phyloP scores from a whole-genome alignment of 1,140 invertebrate species.

The Diuraphis noxia region DNA sequence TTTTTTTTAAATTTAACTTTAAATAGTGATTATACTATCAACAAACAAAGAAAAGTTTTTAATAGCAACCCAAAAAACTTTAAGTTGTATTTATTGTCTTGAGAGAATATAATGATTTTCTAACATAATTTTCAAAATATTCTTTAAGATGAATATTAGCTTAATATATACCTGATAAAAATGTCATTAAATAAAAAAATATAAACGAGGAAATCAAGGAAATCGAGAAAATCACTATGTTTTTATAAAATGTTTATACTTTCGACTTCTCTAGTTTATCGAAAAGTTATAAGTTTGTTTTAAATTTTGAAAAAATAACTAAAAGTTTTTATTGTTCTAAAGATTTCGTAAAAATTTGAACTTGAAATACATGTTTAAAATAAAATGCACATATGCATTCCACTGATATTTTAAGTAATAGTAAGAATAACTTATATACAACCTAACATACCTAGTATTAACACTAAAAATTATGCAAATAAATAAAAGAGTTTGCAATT shows the following conservation, averaged over 20 bases:
- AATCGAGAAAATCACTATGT: background rate
- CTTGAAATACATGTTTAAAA: background rate
- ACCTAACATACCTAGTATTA: too few relatives aligned
- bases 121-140: too few relatives aligned
- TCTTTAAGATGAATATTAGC: background rate
- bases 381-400: background rate
- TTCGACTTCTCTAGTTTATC: background rate
- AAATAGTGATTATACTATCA: background rate
- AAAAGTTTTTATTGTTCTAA: background rate
- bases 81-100: too few relatives aligned
- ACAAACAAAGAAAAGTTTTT: background rate
- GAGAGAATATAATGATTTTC: too few relatives aligned
- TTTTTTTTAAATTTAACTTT: background rate
- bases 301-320: background rate
- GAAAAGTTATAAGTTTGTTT: background rate
- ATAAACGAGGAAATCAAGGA: too few relatives aligned
- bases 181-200: background rate
- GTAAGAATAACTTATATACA: background rate
- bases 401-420: background rate
- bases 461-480: too few relatives aligned
- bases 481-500: too few relatives aligned
- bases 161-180: background rate
- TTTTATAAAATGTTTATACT: background rate
- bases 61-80: too few relatives aligned
- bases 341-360: background rate